phyloP scores from a whole-genome alignment of 2,113 vertebrate species.

The Nicator chloris region DNA sequence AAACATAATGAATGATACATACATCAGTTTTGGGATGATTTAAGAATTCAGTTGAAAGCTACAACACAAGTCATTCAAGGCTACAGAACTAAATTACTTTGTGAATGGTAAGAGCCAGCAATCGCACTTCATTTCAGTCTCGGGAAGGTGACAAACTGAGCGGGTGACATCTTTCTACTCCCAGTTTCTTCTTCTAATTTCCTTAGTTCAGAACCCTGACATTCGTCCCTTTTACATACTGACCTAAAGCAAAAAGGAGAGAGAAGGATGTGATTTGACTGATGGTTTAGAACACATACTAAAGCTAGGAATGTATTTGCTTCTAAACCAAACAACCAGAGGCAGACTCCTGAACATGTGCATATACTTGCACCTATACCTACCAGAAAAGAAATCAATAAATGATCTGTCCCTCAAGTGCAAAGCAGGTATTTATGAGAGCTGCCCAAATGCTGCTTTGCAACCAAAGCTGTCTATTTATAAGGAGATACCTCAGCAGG shows the following conservation, averaged over 20 bases:
- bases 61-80: not conserved
- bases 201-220: not conserved
- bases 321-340: not conserved
- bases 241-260: not conserved
- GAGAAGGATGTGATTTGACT: not conserved
- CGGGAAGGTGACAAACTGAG: not conserved
- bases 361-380: not conserved
- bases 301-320: not conserved
- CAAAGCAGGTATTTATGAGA: not conserved
- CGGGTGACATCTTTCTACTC: not conserved
- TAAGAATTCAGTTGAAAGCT: constrained; percentile 23
- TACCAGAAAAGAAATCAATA: not conserved
- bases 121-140: not conserved
- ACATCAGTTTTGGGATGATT: not conserved
- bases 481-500: not conserved
- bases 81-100: not conserved
- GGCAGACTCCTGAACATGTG: not conserved
- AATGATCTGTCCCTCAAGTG: not conserved
- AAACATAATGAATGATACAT: not conserved
- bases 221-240: not conserved
- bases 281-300: not conserved
- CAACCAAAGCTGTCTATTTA: not conserved
- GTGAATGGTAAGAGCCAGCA: not conserved
- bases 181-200: not conserved
- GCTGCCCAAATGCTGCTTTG: not conserved